A percentile compares a stretch with the other conserved stretches of the same genome.
Conservation (phyloP, 2,888 invertebrate genomes). For the Mythimna impura region DNA sequence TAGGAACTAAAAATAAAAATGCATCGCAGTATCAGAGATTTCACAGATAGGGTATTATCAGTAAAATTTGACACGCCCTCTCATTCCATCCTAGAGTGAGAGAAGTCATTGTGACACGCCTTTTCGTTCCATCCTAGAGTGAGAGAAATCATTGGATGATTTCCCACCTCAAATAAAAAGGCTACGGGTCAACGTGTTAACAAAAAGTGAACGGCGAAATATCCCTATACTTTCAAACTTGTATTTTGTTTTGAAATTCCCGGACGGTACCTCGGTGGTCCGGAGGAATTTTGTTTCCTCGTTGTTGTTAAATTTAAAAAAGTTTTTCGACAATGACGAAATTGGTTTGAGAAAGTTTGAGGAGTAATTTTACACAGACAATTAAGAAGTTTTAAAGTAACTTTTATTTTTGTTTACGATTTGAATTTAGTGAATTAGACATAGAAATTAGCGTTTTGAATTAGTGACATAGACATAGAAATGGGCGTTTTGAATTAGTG, state of each 20-base stretch:
- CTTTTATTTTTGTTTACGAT: not conserved
- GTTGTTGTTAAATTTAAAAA: slow-evolving; percentile 21
- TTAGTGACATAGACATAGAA: too few relatives aligned
- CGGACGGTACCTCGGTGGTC: not conserved
- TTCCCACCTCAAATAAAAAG: too few relatives aligned
- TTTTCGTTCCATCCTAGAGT: too few relatives aligned
- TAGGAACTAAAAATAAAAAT: too few relatives aligned
- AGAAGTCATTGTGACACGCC: too few relatives aligned
- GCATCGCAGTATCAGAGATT: too few relatives aligned
- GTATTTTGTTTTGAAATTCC: slow-evolving; percentile 48
- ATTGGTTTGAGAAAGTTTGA: slow-evolving; percentile 34
- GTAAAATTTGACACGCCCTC: too few relatives aligned
- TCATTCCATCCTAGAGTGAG: too few relatives aligned
- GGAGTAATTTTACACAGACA: not conserved
- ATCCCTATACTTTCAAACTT: slow-evolving; percentile 18
- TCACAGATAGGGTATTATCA: too few relatives aligned
- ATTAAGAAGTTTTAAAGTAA: slow-evolving; percentile 14
- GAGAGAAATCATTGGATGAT: too few relatives aligned
- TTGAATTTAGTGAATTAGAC: not conserved
- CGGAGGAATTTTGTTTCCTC: slow-evolving; percentile 21
- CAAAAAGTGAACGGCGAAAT: slow-evolving; percentile 16
- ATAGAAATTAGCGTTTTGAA: too few relatives aligned
- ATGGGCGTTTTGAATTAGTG: too few relatives aligned
- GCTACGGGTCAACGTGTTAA: slow-evolving; percentile 40
- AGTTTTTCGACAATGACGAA: slow-evolving; percentile 20